Evolutionary conservation across 2,113 vertebrate genomes (phyloP), one percentile per base, ranked within the genome.

Genomic region (Axis porcinus): DNA sequence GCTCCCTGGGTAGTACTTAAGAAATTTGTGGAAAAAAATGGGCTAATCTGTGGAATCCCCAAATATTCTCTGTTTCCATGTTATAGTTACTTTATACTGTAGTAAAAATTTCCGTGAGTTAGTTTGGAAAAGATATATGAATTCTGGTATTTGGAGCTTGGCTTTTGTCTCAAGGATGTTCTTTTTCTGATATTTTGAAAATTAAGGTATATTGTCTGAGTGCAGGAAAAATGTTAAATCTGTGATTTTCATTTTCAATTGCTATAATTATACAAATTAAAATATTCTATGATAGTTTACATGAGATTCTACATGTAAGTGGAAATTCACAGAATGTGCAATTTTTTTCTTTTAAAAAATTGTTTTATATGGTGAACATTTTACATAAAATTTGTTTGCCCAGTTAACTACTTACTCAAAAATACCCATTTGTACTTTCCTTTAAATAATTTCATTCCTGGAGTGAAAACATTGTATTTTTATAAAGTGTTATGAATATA

Each of bases 111-210:
- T 79, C 40, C 64, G 1, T 92, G 55, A 89, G 52, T 89, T 90
- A 79, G n/a, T 7, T 93, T 93, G 43, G 54, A 91, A 47, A 60
- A 47, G 43, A 9, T 78, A 43, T 50, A 17, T 88, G 79, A 93
- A 88, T 85, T 95, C n/a, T 70, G 17, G 21, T 60, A 83, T 79
- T 81, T 91, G 58, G 67, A 95, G 79, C 43, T 93, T 94, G 78
- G 23, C 78, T 21, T 95, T 95, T 95, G 25, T 95, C 52, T 93
- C 84, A 83, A 50, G 25, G 60, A 57, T 90, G n/a, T 47, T 76
- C 21, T 94, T 96, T 96, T 95, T 89, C 17, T 95, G 28, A 74
- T 16, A 45, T 74, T 97, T 84, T 82, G 28, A 96, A 95, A 91
- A 76, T 79, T 84, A 85, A 97, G 47, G 9, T 85, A 64, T 88